Conservation (phyloP, 2,797 vertebrate genomes). For the Arnoldichthys spilopterus region DNA sequence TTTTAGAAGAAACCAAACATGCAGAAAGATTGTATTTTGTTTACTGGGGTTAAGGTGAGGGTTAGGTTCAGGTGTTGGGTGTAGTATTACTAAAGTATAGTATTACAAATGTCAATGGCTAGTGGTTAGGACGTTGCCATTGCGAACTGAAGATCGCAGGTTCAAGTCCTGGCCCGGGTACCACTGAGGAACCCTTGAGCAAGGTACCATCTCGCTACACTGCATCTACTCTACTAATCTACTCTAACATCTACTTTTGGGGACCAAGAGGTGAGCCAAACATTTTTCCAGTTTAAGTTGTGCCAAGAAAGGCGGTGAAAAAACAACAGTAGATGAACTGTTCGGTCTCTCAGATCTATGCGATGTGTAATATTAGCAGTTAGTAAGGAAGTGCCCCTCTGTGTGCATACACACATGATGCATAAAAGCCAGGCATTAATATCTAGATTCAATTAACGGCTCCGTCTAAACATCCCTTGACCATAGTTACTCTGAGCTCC, state of each 20-base stretch:
- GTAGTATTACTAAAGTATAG: no score
- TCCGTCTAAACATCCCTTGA: constrained; percentile 31
- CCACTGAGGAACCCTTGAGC: no score
- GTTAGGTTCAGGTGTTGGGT: no score
- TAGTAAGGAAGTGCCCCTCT: not conserved
- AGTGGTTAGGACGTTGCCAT: no score
- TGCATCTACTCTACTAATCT: no score
- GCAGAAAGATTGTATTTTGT: no score
- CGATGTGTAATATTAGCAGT: not conserved
- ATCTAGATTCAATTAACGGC: constrained; percentile 27
- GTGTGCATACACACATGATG: not conserved
- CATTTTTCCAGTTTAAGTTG: constrained; percentile 66
- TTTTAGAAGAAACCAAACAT: no score
- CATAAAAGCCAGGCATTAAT: constrained; percentile 37
- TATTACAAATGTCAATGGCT: no score
- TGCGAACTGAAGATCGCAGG: no score
- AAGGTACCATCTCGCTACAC: no score
- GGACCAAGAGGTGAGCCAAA: constrained; percentile 77
- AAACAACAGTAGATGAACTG: constrained; percentile 73
- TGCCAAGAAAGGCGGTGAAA: constrained; percentile 71
- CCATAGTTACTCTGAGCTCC: constrained; percentile 36
- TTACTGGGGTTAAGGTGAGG: no score
- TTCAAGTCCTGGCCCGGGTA: no score
- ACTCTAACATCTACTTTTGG: constrained; percentile 78
- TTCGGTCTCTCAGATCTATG: not conserved